Evolutionary conservation across 1,140 invertebrate species (phyloP).

Genomic region (Bombus picipes): DNA sequence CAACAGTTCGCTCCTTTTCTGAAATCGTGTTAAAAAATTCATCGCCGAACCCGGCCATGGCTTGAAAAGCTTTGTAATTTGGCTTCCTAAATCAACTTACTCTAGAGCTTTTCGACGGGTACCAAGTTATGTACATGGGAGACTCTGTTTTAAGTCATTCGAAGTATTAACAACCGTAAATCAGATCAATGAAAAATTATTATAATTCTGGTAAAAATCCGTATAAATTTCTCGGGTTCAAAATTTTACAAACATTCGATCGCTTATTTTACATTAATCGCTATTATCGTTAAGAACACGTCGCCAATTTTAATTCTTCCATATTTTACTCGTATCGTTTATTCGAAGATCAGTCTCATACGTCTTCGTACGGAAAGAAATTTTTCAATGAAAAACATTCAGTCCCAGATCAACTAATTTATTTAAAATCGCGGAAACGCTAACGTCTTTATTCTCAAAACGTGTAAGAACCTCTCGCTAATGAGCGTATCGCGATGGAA

Average conservation of each 20-base stretch:
- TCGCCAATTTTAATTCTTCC: no score
- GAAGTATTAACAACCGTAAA: neutral
- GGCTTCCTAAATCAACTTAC: neutral
- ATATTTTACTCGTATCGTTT: neutral
- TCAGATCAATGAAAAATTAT: neutral
- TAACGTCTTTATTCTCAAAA: neutral
- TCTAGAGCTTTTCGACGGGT: neutral
- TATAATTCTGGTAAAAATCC: neutral
- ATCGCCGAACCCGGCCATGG: neutral
- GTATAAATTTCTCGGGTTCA: neutral
- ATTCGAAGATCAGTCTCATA: neutral
- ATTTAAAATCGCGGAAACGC: neutral
- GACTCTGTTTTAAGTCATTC: neutral
- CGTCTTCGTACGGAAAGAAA: neutral
- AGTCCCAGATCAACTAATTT: neutral
- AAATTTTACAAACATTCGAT: neutral
- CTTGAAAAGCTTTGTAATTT: neutral
- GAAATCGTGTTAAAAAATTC: conserved; percentile 22
- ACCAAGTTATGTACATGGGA: neutral
- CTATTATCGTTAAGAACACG: no score
- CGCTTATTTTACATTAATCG: no score
- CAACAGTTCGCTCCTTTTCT: conserved; percentile 15
- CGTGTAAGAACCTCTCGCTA: neutral
- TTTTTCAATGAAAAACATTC: no score
- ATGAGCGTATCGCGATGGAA: neutral